phyloP scores from a whole-genome alignment of 1,140 invertebrate genomes.

The roundworm (Caenorhabditis elegans) region DNA sequence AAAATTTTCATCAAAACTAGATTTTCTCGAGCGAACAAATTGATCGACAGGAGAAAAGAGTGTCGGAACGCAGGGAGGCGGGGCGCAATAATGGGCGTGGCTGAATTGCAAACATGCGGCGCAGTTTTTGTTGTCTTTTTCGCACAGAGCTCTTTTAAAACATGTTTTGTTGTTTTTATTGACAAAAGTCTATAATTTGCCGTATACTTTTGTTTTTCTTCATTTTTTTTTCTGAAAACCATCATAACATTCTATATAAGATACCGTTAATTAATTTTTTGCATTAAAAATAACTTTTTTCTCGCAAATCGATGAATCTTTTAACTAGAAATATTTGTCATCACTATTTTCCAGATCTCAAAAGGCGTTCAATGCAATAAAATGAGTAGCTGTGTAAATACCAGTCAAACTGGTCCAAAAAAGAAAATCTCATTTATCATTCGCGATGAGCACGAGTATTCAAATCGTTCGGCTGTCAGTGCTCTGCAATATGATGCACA shows the following conservation, averaged over 20 bases:
- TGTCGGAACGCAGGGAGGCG: conserved; percentile 12
- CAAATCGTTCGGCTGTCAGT: conserved; percentile 92
- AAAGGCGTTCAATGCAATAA: neutral
- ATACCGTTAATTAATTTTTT: too few species aligned
- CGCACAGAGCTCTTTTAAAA: neutral
- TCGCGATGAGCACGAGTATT: conserved; percentile 88
- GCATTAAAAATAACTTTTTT: too few species aligned
- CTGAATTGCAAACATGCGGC: neutral
- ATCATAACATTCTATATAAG: too few species aligned
- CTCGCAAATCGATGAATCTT: too few species aligned
- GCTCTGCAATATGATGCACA: conserved; percentile 87
- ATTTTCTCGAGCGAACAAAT: neutral
- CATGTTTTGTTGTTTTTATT: too few species aligned
- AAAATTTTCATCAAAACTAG: neutral
- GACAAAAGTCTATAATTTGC: too few species aligned
- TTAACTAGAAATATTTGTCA: too few species aligned
- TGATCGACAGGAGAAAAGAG: conserved; percentile 7
- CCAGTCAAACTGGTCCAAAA: conserved; percentile 46
- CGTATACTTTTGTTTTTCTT: too few species aligned
- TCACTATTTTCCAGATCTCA: neutral
- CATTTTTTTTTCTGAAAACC: too few species aligned
- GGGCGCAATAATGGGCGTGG: neutral
- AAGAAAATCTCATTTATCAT: conserved; percentile 82
- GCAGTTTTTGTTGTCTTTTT: neutral
- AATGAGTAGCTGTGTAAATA: neutral